Conservation (phyloP, 2,888 invertebrate species). For the Philereme transversata region DNA sequence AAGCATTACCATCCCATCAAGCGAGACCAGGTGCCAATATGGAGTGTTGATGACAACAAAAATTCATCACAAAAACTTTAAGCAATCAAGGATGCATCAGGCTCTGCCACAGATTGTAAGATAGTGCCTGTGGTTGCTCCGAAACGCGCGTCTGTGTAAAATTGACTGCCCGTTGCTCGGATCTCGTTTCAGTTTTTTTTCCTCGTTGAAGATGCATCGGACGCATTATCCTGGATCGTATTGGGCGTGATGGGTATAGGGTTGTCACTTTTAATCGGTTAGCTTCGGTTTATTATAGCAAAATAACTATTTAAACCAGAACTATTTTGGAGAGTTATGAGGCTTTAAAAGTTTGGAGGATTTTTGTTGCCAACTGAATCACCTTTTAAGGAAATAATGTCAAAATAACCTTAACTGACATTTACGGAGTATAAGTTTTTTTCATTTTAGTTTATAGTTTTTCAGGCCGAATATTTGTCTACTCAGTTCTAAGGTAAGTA, state of each 20-base stretch:
- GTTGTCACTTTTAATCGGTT: slow-evolving; percentile 14
- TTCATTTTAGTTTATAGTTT: too few relatives aligned
- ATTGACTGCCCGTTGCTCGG: slow-evolving; percentile 67
- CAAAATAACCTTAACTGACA: too few relatives aligned
- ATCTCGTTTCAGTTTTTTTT: slow-evolving; percentile 71
- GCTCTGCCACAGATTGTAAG: slow-evolving; percentile 44
- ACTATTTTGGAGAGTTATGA: too few relatives aligned
- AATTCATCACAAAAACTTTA: slow-evolving; percentile 50
- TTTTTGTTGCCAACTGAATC: too few relatives aligned
- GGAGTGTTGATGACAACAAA: slow-evolving; percentile 38
- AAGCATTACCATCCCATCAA: slow-evolving; percentile 8
- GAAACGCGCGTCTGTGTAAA: slow-evolving; percentile 70
- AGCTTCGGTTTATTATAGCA: too few relatives aligned
- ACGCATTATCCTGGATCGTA: slow-evolving; percentile 74
- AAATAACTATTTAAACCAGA: too few relatives aligned
- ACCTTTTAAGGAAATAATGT: too few relatives aligned
- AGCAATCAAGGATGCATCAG: slow-evolving; percentile 58
- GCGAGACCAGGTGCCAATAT: slow-evolving; percentile 19
- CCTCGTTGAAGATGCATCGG: slow-evolving; percentile 75
- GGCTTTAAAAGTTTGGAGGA: too few relatives aligned
- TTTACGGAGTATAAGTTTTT: too few relatives aligned
- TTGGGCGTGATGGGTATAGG: slow-evolving; percentile 54
- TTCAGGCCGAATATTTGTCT: too few relatives aligned
- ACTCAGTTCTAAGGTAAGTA: too few relatives aligned
- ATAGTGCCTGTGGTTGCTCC: slow-evolving; percentile 28